Base-by-base conservation (phyloP, 30 jellyfish, hydroid and myxozoan genomes). In the Haliclystus octoradiatus region DNA sequence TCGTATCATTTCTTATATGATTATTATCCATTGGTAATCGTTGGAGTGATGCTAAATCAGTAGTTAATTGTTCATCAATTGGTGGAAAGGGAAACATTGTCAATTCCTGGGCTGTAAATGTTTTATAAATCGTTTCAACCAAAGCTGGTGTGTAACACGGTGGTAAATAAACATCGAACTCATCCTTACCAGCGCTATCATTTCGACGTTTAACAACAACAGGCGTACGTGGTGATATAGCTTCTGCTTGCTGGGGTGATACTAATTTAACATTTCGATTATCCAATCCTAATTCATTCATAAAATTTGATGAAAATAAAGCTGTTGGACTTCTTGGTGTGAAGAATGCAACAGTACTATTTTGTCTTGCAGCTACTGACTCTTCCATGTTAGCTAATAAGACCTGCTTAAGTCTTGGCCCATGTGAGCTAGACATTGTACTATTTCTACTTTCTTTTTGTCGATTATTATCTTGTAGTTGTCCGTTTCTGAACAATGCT, bases 11-110 rank as follows among this genome's bases (percentile, higher is more conserved):
- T n/a, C n/a, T n/a, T n/a, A n/a, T n/a, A n/a, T n/a, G n/a, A n/a
- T n/a, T n/a, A n/a, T n/a, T n/a, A n/a, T n/a, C n/a, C n/a, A n/a
- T n/a, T n/a, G n/a, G n/a, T n/a, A n/a, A n/a, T n/a, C n/a, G n/a
- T n/a, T n/a, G n/a, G n/a, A n/a, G n/a, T n/a, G n/a, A n/a, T n/a
- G n/a, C n/a, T n/a, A n/a, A n/a, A n/a, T n/a, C n/a, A n/a, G n/a
- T n/a, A n/a, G n/a, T n/a, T n/a, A n/a, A n/a, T n/a, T n/a, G n/a
- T n/a, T 77, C 90, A 28, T 81, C 69, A 4, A 77, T 73, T 1
- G 93, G 93, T 49, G 93, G 93, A 40, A 80, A 80, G 4, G 93
- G 93, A 64, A 79, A 80, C 93, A 80, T 80, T 15, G 93, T 80
- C 66, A 80, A 31, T 22, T 80, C 93, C 35, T 80, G 83, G 29